Evolutionary conservation across 2,113 vertebrate genomes (phyloP).

Genomic region (Rhabdomys dilectus): DNA sequence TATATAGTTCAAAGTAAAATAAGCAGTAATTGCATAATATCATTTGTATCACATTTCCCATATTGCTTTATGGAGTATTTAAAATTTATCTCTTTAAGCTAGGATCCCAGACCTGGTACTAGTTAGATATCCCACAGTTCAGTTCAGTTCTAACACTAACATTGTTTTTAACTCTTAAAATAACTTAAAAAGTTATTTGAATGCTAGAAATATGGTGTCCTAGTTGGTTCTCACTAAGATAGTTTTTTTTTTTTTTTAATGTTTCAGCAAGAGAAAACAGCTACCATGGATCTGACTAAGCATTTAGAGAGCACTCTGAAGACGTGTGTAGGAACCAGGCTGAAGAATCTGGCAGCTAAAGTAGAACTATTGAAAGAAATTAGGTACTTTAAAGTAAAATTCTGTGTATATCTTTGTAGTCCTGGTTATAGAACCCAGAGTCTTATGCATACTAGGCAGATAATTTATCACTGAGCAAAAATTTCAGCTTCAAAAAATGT

Average conservation of each 20-base stretch:
- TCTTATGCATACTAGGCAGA: neutral
- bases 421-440: neutral
- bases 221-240: neutral
- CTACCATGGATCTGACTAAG: slow-evolving; percentile 77
- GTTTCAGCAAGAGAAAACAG: slow-evolving; percentile 86
- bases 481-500: neutral
- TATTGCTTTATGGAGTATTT: neutral
- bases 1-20: neutral
- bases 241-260: slow-evolving; percentile 50
- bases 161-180: slow-evolving; percentile 48
- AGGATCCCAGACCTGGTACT: neutral
- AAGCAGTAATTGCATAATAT: slow-evolving; percentile 18
- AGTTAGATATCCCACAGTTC: neutral
- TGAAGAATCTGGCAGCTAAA: slow-evolving; percentile 83
- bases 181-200: slow-evolving; percentile 44
- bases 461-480: neutral
- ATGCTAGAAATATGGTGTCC: slow-evolving; percentile 41
- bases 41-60: slow-evolving; percentile 37
- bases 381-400: slow-evolving; percentile 74
- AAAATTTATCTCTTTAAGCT: neutral
- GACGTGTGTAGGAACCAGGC: slow-evolving; percentile 76
- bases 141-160: neutral
- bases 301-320: slow-evolving; percentile 80
- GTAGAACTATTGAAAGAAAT: slow-evolving; percentile 83
- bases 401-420: neutral